phyloP scores from a whole-genome alignment of 2,888 invertebrate genomes.

The Emmelina monodactyla region DNA sequence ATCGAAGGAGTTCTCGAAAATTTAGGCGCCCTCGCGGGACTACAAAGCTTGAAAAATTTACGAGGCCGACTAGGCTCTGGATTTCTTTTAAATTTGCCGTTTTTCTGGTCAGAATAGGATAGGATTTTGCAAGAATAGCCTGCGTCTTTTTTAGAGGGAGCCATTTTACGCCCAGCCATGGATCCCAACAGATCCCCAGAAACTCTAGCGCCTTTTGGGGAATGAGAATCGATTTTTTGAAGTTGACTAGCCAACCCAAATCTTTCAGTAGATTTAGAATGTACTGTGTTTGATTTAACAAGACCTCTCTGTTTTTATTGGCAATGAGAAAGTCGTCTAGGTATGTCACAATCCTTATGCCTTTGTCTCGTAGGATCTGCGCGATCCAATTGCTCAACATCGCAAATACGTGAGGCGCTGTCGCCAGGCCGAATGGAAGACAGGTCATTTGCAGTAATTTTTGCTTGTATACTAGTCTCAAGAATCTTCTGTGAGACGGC shows the following conservation, averaged over 20 bases:
- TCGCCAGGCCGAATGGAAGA: constrained; percentile 15
- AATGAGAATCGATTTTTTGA: constrained; percentile 7
- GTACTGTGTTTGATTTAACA: not conserved
- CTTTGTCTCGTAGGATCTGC: constrained; percentile 8
- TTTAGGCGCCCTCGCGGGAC: constrained; percentile 7
- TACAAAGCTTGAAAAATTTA: constrained; percentile 11
- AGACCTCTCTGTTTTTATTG: too few species aligned
- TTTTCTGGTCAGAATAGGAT: not conserved
- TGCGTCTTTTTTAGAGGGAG: constrained; percentile 4
- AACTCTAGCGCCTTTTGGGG: constrained; percentile 7
- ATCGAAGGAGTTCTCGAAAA: not conserved
- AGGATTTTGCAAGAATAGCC: not conserved
- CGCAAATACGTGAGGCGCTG: constrained; percentile 15
- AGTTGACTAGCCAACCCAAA: constrained; percentile 11
- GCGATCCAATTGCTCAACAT: constrained; percentile 15
- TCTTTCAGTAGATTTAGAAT: constrained; percentile 2
- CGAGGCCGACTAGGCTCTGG: constrained; percentile 7
- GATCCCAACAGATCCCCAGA: constrained; percentile 11
- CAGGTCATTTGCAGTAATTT: constrained; percentile 14
- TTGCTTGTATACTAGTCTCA: constrained; percentile 7
- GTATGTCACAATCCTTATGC: constrained; percentile 11
- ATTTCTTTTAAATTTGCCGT: constrained; percentile 4
- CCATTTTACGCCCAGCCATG: too few species aligned
- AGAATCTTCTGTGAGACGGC: constrained; percentile 7
- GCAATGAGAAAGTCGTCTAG: constrained; percentile 14